Evolutionary conservation across 2,113 vertebrate species (phyloP).

Genomic region (Mobula hypostoma): DNA sequence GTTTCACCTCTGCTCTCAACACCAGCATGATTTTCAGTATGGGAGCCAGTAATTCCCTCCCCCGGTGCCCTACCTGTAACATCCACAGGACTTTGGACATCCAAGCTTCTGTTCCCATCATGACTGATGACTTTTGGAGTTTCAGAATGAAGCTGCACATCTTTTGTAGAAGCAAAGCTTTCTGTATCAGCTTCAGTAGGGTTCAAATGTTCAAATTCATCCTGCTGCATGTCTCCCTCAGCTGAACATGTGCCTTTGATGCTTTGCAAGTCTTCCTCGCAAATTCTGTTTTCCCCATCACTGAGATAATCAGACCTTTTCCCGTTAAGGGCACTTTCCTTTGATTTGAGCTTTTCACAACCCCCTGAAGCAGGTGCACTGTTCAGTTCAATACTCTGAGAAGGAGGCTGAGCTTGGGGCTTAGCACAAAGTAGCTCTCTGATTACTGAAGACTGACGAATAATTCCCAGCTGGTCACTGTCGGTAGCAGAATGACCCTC

Average conservation of each 20-base stretch:
- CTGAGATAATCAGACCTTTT: not conserved
- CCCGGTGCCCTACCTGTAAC: not conserved
- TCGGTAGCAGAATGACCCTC: not conserved
- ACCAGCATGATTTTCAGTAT: not conserved
- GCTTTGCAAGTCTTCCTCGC: not conserved
- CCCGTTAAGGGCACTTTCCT: not conserved
- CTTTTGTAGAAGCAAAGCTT: not conserved
- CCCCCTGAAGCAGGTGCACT: not conserved
- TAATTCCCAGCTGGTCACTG: not conserved
- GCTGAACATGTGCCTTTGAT: not conserved
- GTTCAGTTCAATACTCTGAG: too few relatives aligned
- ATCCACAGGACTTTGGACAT: not conserved
- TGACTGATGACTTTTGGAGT: not conserved
- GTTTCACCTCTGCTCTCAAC: not conserved
- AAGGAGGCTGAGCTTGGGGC: too few relatives aligned
- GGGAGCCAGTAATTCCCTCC: not conserved
- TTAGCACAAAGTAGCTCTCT: not conserved
- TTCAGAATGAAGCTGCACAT: not conserved
- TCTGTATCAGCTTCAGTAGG: not conserved
- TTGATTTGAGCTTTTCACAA: not conserved
- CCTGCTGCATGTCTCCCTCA: not conserved
- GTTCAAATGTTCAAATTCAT: not conserved
- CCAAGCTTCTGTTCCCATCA: too few relatives aligned
- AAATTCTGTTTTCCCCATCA: not conserved
- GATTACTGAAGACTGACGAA: not conserved